Percentiles rank a stretch among this genome's conserved stretches.
phyloP scores from a whole-genome alignment of 2,888 invertebrate genomes.

The Chorisops tibialis region DNA sequence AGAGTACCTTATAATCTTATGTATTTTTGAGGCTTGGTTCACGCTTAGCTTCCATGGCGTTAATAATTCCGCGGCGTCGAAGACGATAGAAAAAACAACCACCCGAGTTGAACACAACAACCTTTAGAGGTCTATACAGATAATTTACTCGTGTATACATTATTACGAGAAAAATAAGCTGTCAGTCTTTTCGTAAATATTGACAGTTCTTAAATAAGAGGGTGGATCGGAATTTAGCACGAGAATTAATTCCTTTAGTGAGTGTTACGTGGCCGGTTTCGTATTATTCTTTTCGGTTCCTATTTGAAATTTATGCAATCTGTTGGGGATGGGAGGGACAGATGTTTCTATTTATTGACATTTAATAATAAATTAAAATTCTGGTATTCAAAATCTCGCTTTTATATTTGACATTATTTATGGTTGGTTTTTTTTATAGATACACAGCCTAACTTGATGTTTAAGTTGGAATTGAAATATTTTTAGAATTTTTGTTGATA shows the following conservation, averaged over 20 bases:
- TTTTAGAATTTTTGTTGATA: too few species aligned
- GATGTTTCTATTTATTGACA: too few species aligned
- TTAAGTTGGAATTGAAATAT: too few species aligned
- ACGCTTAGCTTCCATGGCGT: conserved; percentile 10
- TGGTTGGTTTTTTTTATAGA: too few species aligned
- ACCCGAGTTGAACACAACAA: neutral
- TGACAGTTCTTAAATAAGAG: neutral
- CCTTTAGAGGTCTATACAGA: too few species aligned
- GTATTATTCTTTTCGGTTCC: neutral
- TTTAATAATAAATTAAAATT: too few species aligned
- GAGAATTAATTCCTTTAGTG: neutral
- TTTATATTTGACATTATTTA: too few species aligned
- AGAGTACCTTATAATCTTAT: conserved; percentile 12
- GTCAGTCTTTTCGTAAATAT: conserved; percentile 16
- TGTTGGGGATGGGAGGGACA: too few species aligned
- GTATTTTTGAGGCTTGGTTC: conserved; percentile 15
- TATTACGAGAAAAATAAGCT: conserved; percentile 13
- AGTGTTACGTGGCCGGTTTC: neutral
- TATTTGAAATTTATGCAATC: neutral
- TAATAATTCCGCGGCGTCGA: conserved; percentile 18
- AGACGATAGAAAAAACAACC: neutral
- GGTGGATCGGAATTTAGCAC: conserved; percentile 15
- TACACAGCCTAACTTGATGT: too few species aligned
- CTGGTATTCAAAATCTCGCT: too few species aligned
- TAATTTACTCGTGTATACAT: too few species aligned